These are phyloP conservation scores for Carassius carassius DNA, from an alignment of 2,113 vertebrate species.

Conservation along the genomic window DNA sequence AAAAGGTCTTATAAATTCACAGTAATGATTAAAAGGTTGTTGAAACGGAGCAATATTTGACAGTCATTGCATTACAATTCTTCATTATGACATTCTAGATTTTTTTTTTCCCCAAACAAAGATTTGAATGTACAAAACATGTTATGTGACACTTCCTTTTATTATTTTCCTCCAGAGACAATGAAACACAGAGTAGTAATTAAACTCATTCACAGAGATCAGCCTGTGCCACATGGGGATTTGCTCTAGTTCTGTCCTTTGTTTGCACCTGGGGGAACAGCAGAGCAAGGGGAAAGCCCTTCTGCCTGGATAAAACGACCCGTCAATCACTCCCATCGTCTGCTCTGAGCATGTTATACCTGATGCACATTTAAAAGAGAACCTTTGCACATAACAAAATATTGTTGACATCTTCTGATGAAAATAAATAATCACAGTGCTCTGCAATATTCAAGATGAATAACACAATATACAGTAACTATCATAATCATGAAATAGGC, in stretches of 20 bases:
- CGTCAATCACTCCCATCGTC: slow-evolving; percentile 18
- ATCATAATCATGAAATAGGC: not conserved
- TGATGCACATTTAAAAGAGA: not conserved
- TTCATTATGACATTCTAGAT: not conserved
- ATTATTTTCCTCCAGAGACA: slow-evolving; percentile 3
- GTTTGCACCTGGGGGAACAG: slow-evolving; percentile 2
- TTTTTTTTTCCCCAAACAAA: not conserved
- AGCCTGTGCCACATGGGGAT: slow-evolving; percentile 9
- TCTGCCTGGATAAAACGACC: slow-evolving; percentile 11
- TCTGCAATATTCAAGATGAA: not conserved
- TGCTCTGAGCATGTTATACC: slow-evolving; percentile 3
- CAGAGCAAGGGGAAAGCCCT: slow-evolving; percentile 3
- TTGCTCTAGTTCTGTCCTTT: slow-evolving; percentile 16
- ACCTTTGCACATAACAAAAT: not conserved
- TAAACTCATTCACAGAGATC: slow-evolving; percentile 23
- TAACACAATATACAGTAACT: not conserved
- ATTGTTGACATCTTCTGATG: not conserved
- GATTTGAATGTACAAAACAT: not conserved
- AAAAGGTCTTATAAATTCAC: not conserved
- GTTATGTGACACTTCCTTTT: not conserved
- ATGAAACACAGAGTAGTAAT: slow-evolving; percentile 22
- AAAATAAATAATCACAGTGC: not conserved
- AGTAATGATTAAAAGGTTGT: not conserved
- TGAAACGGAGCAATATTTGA: not conserved
- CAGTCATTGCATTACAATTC: not conserved